phyloP scores from a whole-genome alignment of 2,797 vertebrate genomes.

The Anguilla marmorata region DNA sequence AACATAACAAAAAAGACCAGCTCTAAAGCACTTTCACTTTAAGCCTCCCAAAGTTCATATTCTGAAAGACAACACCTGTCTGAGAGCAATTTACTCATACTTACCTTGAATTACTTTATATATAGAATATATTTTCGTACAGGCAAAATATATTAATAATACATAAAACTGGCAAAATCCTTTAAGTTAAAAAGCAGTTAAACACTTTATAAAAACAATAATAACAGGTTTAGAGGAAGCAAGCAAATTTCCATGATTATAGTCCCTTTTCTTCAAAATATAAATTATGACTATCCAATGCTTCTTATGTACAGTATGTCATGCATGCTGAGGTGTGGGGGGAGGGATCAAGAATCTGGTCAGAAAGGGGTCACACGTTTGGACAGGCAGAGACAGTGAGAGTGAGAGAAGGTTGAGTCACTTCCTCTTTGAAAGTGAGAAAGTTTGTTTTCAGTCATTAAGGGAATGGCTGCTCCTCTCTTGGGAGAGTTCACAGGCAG shows the following conservation, averaged over 20 bases:
- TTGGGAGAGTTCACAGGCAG: slow-evolving; percentile 61
- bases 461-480: slow-evolving; percentile 72
- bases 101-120: background rate
- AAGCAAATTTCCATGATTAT: background rate
- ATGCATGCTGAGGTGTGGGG: background rate
- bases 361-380: slow-evolving; percentile 22
- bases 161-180: background rate
- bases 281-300: background rate
- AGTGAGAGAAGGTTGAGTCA: slow-evolving; percentile 58
- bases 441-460: slow-evolving; percentile 70
- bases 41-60: background rate
- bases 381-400: slow-evolving; percentile 11
- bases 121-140: background rate
- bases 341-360: background rate
- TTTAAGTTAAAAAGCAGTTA: background rate
- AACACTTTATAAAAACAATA: background rate
- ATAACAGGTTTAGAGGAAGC: slow-evolving; percentile 8
- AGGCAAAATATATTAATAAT: background rate
- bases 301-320: background rate
- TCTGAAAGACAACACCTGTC: background rate
- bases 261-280: background rate
- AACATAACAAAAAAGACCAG: background rate
- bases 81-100: background rate
- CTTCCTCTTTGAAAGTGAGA: slow-evolving; percentile 68
- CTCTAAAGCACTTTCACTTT: background rate